Evolutionary conservation across 2,888 invertebrate species (phyloP).

Genomic region (Amphiduros pacificus): DNA sequence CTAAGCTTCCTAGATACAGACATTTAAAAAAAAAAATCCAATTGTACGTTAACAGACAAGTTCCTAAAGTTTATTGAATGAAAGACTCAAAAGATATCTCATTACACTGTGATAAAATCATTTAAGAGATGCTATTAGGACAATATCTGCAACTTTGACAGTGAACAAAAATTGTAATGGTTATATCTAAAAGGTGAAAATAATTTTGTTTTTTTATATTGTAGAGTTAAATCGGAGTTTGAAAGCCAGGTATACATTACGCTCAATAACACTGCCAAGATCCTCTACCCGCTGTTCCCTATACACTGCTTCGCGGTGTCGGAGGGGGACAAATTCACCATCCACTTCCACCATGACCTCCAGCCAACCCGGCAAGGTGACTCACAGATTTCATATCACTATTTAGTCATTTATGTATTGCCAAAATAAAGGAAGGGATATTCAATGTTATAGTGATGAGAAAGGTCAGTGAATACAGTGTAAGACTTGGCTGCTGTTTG

Average conservation of each 20-base stretch:
- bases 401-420: too few species aligned
- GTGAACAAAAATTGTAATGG: not conserved
- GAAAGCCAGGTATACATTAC: slow-evolving; percentile 50
- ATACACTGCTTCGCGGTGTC: slow-evolving; percentile 56
- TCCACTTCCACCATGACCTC: slow-evolving; percentile 51
- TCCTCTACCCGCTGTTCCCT: slow-evolving; percentile 52
- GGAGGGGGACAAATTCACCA: slow-evolving; percentile 48
- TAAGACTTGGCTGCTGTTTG: slow-evolving; percentile 3
- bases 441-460: too few species aligned
- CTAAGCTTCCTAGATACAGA: too few species aligned
- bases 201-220: slow-evolving; percentile 8
- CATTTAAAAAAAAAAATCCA: too few species aligned
- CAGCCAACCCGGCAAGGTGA: slow-evolving; percentile 44
- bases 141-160: too few species aligned
- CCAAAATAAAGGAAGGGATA: too few species aligned
- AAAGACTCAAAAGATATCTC: not conserved
- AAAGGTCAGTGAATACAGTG: too few species aligned
- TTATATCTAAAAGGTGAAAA: not conserved
- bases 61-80: too few species aligned
- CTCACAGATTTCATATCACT: not conserved
- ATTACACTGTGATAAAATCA: too few species aligned
- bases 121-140: too few species aligned
- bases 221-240: slow-evolving; percentile 53
- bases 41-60: too few species aligned
- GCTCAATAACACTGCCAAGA: slow-evolving; percentile 51